phyloP scores from a whole-genome alignment of 2,888 invertebrate species.

The Pegoplata infirma region DNA sequence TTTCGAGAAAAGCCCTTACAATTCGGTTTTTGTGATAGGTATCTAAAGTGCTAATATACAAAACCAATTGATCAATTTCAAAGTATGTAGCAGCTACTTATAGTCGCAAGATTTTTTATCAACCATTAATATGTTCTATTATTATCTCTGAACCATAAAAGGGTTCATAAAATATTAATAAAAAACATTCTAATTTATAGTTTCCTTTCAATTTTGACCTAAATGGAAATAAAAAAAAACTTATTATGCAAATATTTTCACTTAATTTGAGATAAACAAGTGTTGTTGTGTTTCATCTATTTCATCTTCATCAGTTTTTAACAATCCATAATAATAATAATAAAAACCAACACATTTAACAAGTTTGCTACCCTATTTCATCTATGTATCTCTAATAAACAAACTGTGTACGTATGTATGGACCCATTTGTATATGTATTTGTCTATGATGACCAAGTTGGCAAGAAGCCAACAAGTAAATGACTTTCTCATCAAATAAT shows the following conservation, averaged over 20 bases:
- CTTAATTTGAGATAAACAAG: constrained; percentile 60
- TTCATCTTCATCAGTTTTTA: constrained; percentile 23
- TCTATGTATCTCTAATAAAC: no score
- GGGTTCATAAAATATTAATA: no score
- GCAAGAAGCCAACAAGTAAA: constrained; percentile 61
- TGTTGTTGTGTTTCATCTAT: constrained; percentile 37
- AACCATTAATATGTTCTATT: no score
- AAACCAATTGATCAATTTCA: no score
- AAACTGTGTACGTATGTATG: no score
- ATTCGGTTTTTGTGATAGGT: no score
- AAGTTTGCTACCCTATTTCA: constrained; percentile 1
- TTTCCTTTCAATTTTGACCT: constrained; percentile 54
- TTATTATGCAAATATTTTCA: constrained; percentile 60
- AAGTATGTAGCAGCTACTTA: no score
- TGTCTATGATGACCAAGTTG: constrained; percentile 58
- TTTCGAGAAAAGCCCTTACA: no score
- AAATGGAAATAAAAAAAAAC: constrained; percentile 60
- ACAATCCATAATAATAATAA: constrained; percentile 27
- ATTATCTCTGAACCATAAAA: no score
- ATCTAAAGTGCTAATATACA: no score
- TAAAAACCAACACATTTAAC: constrained; percentile 31
- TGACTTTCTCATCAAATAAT: constrained; percentile 62
- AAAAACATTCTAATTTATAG: constrained; percentile 30
- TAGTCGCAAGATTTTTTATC: no score
- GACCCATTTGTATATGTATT: neutral